Base-by-base conservation (phyloP, 2,797 vertebrate genomes). In the Australoheros facetus region DNA sequence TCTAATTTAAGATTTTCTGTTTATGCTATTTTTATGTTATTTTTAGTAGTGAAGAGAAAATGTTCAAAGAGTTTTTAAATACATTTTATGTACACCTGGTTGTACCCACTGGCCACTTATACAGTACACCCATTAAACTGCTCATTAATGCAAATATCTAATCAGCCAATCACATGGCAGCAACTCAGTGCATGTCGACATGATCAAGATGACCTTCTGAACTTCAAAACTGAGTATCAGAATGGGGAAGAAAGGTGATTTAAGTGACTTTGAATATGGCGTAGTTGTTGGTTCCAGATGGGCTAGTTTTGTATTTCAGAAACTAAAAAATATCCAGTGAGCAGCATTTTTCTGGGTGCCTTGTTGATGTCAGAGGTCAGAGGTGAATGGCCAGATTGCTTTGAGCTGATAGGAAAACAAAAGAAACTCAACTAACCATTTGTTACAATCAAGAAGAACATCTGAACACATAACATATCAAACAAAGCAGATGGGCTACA, bases 341-440 rank as follows among this genome's bases (percentile, higher is more conserved):
- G 37, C 14, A 23, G 13, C 60, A 26, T 21, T 21, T 64, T 58
- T 85, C 8, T 78, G 72, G 64, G 86, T 87, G 75, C 56, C 66
- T 86, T 78, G 70, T 81, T 88, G 84, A 88, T 79, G 85, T 85
- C 62, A 87, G 77, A 88, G 80, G 80, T 89, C 75, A 86, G 77
- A 87, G 74, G 73, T 80, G 72, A 88, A 86, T 81, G 77, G 79
- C 28, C 78, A 81, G 73, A 84, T 78, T 82, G 51, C 75, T 85
- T 87, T 64, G 28, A 30, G 28, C 28, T 30, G 28, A 30, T 30
- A 62, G 42, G 7, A 64, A 64, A 7, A 8, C 21, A 42, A 64
- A 37, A 45, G 60, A 42, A 64, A 45, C 37, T 64, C 37, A 64
- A 64, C 42, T 45, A 64, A 64, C 60, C 21, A 45, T 14, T 48